A percentile compares a stretch with the other conserved stretches of the same genome.
Evolutionary conservation across 2,797 vertebrate species (phyloP).

Genomic region (Eulemur mongoz): DNA sequence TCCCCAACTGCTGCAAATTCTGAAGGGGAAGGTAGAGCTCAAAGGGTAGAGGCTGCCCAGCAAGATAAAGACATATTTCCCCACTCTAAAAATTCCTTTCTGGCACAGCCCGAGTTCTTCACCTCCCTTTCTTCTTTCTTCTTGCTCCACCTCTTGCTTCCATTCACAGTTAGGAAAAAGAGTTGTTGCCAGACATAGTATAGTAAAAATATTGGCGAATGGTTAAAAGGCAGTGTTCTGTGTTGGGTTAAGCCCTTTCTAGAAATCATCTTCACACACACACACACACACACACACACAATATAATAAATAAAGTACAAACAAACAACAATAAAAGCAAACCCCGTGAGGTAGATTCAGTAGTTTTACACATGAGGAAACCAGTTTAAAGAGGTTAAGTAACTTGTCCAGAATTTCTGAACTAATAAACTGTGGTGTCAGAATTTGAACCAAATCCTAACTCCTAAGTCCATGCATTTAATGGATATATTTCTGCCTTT

Average conservation of each 20-base stretch:
- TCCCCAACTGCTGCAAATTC: slow-evolving; percentile 14
- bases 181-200: background rate
- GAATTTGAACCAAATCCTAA: background rate
- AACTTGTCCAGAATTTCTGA: background rate
- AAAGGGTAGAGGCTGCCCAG: background rate
- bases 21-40: background rate
- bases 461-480: background rate
- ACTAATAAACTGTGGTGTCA: background rate
- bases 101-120: background rate
- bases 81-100: background rate
- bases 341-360: background rate
- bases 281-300: background rate
- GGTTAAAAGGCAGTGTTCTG: background rate
- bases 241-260: background rate
- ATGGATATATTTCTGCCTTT: background rate
- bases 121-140: background rate
- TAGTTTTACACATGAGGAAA: background rate
- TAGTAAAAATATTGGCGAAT: background rate
- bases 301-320: background rate
- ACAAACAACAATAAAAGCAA: background rate
- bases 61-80: background rate
- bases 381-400: background rate
- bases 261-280: background rate
- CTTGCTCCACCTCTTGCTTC: background rate
- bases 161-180: background rate